Conservation (phyloP, 2,888 invertebrate species). For the Eupsilia transversa region DNA sequence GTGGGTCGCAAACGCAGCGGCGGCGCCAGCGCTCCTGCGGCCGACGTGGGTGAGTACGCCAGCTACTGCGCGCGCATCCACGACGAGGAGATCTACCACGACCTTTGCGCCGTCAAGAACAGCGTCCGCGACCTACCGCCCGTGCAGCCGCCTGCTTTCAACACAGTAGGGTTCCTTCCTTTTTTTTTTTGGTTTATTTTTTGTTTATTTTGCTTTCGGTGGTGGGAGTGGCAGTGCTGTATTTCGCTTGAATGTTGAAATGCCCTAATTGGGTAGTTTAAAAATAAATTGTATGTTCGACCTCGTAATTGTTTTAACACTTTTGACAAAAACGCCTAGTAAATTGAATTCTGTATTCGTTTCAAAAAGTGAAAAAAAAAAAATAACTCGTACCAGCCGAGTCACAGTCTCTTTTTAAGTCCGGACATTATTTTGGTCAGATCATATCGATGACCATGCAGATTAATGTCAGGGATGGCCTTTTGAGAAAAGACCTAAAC, state of each 20-base stretch:
- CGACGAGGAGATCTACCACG: slow-evolving; percentile 98
- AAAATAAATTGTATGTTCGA: not conserved
- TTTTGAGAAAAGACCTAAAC: too few relatives aligned
- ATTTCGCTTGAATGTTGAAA: not conserved
- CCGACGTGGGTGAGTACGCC: slow-evolving; percentile 91
- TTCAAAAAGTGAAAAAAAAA: too few relatives aligned
- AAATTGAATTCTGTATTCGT: too few relatives aligned
- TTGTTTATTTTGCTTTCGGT: slow-evolving; percentile 41
- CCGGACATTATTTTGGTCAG: too few relatives aligned
- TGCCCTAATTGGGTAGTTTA: not conserved
- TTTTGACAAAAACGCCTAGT: not conserved
- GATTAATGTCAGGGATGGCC: too few relatives aligned
- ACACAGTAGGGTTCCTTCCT: slow-evolving; percentile 81
- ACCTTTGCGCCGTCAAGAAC: slow-evolving; percentile 95
- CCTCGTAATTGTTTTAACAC: not conserved
- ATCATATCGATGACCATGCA: too few relatives aligned
- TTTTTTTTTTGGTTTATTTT: slow-evolving; percentile 68
- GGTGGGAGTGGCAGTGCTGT: slow-evolving; percentile 57
- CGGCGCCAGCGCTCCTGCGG: slow-evolving; percentile 75
- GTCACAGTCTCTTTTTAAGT: too few relatives aligned
- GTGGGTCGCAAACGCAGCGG: slow-evolving; percentile 78
- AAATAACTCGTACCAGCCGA: too few relatives aligned
- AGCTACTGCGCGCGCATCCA: slow-evolving; percentile 93
- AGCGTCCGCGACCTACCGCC: slow-evolving; percentile 88
- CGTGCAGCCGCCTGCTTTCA: slow-evolving; percentile 85